A percentile compares a stretch with the other conserved stretches of the same genome.
phyloP scores from a whole-genome alignment of 2,797 vertebrate species.

The Synanceia verrucosa region DNA sequence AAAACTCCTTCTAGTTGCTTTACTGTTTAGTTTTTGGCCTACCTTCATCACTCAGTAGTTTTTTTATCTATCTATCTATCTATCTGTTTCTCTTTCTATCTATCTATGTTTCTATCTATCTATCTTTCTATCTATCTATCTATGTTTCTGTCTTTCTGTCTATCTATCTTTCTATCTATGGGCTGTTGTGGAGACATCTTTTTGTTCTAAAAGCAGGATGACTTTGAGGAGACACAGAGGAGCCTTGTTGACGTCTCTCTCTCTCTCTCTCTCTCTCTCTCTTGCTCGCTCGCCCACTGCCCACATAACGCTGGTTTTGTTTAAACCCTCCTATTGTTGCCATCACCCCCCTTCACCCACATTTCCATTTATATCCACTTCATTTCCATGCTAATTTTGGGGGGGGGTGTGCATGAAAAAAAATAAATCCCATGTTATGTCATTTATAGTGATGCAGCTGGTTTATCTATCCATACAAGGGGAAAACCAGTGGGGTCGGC shows the following conservation, averaged over 20 bases:
- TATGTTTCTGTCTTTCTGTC: too few species aligned
- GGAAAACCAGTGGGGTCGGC: conserved; percentile 50
- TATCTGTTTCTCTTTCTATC: too few species aligned
- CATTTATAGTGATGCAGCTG: conserved; percentile 80
- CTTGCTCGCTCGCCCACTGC: neutral
- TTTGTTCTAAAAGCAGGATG: conserved; percentile 67
- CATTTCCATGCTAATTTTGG: conserved; percentile 81
- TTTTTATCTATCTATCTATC: too few species aligned
- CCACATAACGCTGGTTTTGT: conserved; percentile 69
- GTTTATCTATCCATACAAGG: conserved; percentile 64
- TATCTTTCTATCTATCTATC: too few species aligned
- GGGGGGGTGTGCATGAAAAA: conserved; percentile 41
- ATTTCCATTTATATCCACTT: conserved; percentile 81
- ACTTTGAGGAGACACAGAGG: conserved; percentile 73
- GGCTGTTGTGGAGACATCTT: conserved; percentile 60
- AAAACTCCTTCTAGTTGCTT: neutral
- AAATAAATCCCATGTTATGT: conserved; percentile 75
- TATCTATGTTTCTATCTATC: too few species aligned
- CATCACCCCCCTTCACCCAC: conserved; percentile 67
- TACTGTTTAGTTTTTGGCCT: neutral
- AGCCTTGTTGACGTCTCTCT: conserved; percentile 74
- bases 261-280: conserved; percentile 2
- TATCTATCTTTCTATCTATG: too few species aligned
- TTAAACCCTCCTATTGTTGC: conserved; percentile 77
- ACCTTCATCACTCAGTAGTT: too few species aligned